These are phyloP conservation scores for Catalaphyllia jardinei DNA, from an alignment of 64 coral and sea anemone genomes.

Conservation along the genomic window DNA sequence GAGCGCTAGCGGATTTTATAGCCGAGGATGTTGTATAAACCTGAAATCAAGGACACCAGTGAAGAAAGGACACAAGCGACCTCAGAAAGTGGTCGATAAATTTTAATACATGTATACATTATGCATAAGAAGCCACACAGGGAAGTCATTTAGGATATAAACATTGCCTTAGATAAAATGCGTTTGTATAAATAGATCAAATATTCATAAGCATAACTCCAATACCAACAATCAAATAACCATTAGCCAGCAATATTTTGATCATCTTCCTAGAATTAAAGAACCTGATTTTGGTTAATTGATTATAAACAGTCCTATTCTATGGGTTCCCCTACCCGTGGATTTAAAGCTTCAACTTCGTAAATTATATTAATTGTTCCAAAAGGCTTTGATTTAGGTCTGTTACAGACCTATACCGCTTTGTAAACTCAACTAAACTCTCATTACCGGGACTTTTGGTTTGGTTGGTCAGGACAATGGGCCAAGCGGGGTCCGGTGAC, in stretches of 20 bases:
- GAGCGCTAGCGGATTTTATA: conserved; percentile 86
- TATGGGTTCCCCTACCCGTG: not conserved
- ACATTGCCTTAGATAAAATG: not conserved
- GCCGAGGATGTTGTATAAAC: conserved; percentile 67
- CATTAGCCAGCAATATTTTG: not conserved
- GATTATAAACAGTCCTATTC: not conserved
- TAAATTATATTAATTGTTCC: conserved; percentile 44
- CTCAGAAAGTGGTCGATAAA: not conserved
- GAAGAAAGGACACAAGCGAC: not conserved
- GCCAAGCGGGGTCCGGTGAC: conserved; percentile 25
- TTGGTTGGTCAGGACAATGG: conserved; percentile 28
- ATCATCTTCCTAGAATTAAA: not conserved
- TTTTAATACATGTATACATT: not conserved
- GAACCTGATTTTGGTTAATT: not conserved
- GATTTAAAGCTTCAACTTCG: not conserved
- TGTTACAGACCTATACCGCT: conserved; percentile 1
- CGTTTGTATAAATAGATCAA: conserved; percentile 24
- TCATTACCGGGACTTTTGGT: not conserved
- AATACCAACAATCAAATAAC: not conserved
- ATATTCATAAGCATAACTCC: not conserved
- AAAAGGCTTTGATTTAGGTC: conserved; percentile 18
- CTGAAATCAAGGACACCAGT: not conserved
- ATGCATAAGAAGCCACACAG: not conserved
- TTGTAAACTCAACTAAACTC: not conserved
- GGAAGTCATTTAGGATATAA: not conserved